These are phyloP conservation scores for Pteronotus mesoamericanus DNA, from an alignment of 2,797 vertebrate genomes.

Conservation along the genomic window DNA sequence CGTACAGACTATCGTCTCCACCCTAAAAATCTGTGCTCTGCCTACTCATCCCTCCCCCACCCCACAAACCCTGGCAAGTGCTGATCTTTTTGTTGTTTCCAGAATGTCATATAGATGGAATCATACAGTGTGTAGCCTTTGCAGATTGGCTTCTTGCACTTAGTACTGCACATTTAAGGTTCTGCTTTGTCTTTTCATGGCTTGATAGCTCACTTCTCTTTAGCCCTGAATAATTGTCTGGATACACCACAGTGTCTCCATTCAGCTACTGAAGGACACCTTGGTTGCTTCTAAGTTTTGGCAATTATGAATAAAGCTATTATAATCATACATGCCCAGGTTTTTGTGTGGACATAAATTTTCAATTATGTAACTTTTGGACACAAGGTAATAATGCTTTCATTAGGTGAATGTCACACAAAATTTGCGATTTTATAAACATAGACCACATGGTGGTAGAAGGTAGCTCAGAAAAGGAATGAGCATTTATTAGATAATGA, in stretches of 20 bases:
- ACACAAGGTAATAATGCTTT: slow-evolving; percentile 33
- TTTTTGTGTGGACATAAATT: background rate
- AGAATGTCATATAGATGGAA: background rate
- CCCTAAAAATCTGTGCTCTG: background rate
- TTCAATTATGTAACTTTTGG: slow-evolving; percentile 39
- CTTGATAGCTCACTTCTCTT: background rate
- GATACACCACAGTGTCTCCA: background rate
- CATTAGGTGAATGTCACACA: slow-evolving; percentile 18
- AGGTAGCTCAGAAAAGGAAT: background rate
- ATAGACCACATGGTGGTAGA: slow-evolving; percentile 17
- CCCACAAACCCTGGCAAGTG: background rate
- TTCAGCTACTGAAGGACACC: background rate
- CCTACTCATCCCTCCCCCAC: background rate
- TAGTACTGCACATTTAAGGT: background rate
- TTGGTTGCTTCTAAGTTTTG: background rate
- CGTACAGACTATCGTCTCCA: background rate
- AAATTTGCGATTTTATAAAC: slow-evolving; percentile 48
- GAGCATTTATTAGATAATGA: background rate
- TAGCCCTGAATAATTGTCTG: background rate
- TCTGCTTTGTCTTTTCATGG: background rate
- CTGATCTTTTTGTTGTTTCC: background rate
- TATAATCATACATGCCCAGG: background rate
- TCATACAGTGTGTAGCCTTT: background rate
- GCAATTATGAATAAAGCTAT: background rate
- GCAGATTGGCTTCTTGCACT: background rate